Conservation (phyloP, 2,113 vertebrate genomes). For the Emberiza fucata region DNA sequence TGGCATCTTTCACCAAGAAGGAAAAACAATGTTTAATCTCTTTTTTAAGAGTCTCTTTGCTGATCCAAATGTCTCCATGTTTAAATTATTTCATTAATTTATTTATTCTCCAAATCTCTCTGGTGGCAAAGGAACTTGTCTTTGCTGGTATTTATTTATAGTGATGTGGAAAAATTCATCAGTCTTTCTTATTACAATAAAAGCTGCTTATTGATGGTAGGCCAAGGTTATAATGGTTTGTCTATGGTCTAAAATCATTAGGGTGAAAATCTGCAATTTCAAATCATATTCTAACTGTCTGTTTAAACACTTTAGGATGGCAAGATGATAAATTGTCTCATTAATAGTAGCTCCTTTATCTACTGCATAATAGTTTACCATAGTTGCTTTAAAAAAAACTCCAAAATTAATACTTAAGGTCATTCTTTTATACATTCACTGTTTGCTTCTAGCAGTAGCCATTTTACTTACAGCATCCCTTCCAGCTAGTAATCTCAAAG, state of each 20-base stretch:
- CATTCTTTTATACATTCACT: background rate
- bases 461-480: background rate
- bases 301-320: background rate
- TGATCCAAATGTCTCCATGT: background rate
- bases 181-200: background rate
- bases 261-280: conserved; percentile 1
- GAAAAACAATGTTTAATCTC: conserved; percentile 32
- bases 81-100: conserved; percentile 60
- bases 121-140: background rate
- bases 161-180: background rate
- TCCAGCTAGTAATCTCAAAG: background rate
- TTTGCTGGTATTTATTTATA: background rate
- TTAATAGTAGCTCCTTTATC: background rate
- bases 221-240: background rate
- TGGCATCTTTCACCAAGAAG: background rate
- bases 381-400: background rate
- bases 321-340: background rate
- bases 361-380: background rate
- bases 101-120: conserved; percentile 16
- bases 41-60: background rate
- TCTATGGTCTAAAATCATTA: conserved; percentile 3
- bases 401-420: accelerated
- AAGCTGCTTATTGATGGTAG: conserved; percentile 1
- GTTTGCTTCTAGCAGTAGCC: background rate
- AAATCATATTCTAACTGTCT: background rate